phyloP scores from a whole-genome alignment of 2,888 invertebrate species.

The Ornithoptera alexandrae region DNA sequence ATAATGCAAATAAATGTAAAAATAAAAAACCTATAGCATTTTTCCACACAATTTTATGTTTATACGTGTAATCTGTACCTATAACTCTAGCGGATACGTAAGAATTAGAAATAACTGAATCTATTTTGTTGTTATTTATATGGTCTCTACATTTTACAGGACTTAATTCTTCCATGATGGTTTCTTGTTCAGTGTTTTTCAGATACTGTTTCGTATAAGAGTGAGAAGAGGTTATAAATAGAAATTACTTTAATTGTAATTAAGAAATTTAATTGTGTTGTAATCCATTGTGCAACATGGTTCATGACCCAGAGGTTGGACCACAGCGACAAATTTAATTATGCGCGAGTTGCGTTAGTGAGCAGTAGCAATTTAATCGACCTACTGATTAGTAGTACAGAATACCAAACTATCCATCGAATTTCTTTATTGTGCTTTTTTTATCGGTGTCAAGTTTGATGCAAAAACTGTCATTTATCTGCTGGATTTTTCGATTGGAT shows the following conservation, averaged over 20 bases:
- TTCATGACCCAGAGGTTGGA: slow-evolving; percentile 24
- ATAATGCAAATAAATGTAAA: slow-evolving; percentile 74
- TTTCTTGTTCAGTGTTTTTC: slow-evolving; percentile 4
- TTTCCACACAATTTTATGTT: slow-evolving; percentile 80
- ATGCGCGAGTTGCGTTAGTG: neutral
- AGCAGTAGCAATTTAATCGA: neutral
- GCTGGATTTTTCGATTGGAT: neutral
- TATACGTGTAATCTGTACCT: slow-evolving; percentile 56
- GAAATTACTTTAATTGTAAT: slow-evolving; percentile 1
- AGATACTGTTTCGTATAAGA: slow-evolving; percentile 7
- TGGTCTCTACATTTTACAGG: slow-evolving; percentile 12
- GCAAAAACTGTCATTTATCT: neutral
- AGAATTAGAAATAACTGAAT: slow-evolving; percentile 7
- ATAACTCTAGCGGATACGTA: slow-evolving; percentile 41
- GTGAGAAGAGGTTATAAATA: slow-evolving; percentile 26
- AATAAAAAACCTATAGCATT: slow-evolving; percentile 81
- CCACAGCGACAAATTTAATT: neutral
- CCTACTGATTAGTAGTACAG: neutral
- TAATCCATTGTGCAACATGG: slow-evolving; percentile 10
- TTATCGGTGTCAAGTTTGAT: neutral
- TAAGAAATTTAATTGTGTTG: slow-evolving; percentile 18
- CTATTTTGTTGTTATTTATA: slow-evolving; percentile 25
- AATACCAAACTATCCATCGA: neutral
- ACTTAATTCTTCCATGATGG: slow-evolving; percentile 25
- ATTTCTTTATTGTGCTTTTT: neutral